Evolutionary conservation across 92 coral and sea anemone species (phyloP).

Genomic region (Pocillopora meandrina): DNA sequence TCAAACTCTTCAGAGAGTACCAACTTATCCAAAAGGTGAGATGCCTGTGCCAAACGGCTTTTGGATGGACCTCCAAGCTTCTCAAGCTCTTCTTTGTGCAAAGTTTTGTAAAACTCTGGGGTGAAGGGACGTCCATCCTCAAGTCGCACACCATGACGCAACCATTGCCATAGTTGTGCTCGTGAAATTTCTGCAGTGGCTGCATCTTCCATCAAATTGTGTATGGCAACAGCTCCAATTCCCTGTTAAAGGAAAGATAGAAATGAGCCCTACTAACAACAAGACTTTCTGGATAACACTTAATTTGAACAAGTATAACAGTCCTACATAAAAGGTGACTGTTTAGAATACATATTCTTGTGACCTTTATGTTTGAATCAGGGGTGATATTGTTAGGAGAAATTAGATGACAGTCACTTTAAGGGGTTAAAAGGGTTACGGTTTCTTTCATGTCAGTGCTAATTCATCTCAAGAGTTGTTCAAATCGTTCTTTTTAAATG

Average conservation of each 20-base stretch:
- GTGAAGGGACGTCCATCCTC: conserved; percentile 78
- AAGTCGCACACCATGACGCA: conserved; percentile 67
- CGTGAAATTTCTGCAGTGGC: conserved; percentile 98
- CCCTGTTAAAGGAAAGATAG: conserved; percentile 59
- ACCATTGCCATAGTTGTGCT: conserved; percentile 98
- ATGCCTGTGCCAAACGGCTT: conserved; percentile 84
- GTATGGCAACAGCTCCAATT: conserved; percentile 90
- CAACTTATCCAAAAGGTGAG: conserved; percentile 82
- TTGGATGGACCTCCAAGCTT: conserved; percentile 84
- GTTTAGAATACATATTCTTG: too few species aligned
- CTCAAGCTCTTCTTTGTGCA: conserved; percentile 79
- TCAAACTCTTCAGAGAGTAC: conserved; percentile 86
- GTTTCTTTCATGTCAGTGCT: too few species aligned
- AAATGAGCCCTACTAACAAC: not conserved
- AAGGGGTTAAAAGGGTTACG: not conserved
- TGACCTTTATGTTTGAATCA: too few species aligned
- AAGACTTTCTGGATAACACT: too few species aligned
- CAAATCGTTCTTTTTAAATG: too few species aligned
- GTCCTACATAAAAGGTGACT: too few species aligned
- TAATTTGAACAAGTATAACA: too few species aligned
- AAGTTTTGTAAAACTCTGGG: conserved; percentile 62
- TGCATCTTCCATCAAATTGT: conserved; percentile 98
- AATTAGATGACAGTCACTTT: not conserved
- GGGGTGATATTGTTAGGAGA: too few species aligned
- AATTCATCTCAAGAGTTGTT: too few species aligned